These are phyloP conservation scores for Otolemur crassicaudatus DNA, from an alignment of 2,797 vertebrate genomes.

Conservation along the genomic window DNA sequence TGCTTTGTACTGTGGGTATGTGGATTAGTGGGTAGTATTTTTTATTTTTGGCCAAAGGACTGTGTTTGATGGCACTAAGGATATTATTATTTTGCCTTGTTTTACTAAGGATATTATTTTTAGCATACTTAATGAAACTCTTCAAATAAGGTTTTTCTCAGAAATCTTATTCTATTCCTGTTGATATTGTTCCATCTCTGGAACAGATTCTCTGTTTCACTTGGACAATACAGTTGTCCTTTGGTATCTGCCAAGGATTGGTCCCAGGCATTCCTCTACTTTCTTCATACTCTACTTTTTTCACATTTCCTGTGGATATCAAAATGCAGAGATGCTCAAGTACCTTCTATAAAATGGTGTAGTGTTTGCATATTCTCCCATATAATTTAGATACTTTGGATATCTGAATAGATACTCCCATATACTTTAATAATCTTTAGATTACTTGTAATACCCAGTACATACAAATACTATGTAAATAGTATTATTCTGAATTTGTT, in stretches of 20 bases:
- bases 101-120: neutral
- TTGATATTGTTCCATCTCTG: neutral
- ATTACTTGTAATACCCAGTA: neutral
- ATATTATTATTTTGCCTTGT: neutral
- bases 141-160: neutral
- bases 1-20: neutral
- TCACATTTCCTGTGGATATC: neutral
- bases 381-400: neutral
- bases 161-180: constrained; percentile 7
- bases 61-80: neutral
- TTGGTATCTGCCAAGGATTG: neutral
- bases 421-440: neutral
- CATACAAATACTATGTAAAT: neutral
- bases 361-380: neutral
- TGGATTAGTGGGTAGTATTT: neutral
- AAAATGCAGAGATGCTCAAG: neutral
- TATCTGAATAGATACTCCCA: neutral
- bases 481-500: neutral
- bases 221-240: neutral
- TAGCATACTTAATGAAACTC: constrained; percentile 5
- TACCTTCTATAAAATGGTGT: neutral
- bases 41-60: neutral
- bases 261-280: neutral
- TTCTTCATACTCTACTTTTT: neutral
- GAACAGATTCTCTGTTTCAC: neutral